Evolutionary conservation across 2,113 vertebrate genomes (phyloP), one percentile per base, ranked within the genome.

Genomic region (Peromyscus californicus): DNA sequence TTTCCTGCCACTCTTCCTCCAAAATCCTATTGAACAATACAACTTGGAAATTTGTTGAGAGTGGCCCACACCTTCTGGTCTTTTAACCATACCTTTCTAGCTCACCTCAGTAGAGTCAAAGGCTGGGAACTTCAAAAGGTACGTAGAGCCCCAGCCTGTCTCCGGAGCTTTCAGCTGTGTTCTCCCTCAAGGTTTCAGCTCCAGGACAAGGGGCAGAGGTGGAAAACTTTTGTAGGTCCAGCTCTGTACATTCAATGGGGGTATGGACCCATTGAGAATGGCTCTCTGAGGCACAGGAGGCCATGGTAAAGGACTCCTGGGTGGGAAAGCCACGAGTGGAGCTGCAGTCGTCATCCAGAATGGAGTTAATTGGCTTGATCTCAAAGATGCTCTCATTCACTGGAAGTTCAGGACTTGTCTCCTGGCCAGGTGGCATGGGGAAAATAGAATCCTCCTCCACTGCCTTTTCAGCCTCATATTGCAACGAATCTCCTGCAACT

Each of bases 181-280:
- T 96, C 89, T 0, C 78, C 17, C 13, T 24, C 70, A 93, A 76
- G 0, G 87, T 97, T 79, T 98, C 97, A 0, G 21, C 89, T 95
- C 97, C 97, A 92, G 85, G 75, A 94, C 42, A 89, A 70, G 95
- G 92, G 21, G 42, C n/a, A 93, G 93, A 96, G 31, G 78, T 97
- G 83, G 98, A 98, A 94, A 98, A 98, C 69, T 97, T 98, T 65
- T 98, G 98, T 72, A 99, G 98, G 86, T 99, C 99, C 86, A 99
- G 96, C 96, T 99, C 99, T 0, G 99, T 99, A 98, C 99, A 99
- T 92, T 99, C 99, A 21, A 99, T 99, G 0, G 99, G 99, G 42
- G 96, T 96, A 0, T 99, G 99, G 0, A 98, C 98, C 98, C 98
- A 98, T 72, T 97, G 96, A n/a, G 97, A 97, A 59, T 98, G 98